Evolutionary conservation across 2,888 invertebrate genomes (phyloP).

Genomic region (Acanthopleura granulata): DNA sequence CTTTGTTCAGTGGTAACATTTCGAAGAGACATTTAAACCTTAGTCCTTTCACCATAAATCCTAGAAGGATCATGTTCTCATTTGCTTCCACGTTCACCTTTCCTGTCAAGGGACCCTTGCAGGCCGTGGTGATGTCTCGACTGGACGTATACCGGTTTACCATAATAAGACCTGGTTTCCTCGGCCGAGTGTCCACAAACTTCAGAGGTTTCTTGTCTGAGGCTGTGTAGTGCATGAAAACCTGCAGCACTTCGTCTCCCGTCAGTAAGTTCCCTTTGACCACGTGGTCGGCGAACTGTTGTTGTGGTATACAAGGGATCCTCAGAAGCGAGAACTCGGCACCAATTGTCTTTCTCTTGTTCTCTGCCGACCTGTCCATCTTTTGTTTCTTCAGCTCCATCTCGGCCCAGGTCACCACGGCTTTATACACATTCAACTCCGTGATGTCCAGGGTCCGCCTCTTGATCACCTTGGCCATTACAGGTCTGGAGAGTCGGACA

Average conservation of each 20-base stretch:
- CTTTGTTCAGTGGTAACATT: background rate
- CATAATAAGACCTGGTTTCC: background rate
- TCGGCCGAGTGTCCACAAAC: background rate
- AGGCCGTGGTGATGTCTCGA: background rate
- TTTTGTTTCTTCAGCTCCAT: conserved; percentile 22
- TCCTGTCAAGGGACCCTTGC: background rate
- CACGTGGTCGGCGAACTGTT: conserved; percentile 17
- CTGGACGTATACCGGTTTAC: background rate
- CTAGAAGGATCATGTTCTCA: conserved; percentile 4
- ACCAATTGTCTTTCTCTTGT: conserved; percentile 13
- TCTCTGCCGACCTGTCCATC: conserved; percentile 14
- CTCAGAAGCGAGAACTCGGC: background rate
- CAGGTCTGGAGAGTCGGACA: conserved; percentile 26
- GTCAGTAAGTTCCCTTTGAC: conserved; percentile 14
- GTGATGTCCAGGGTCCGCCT: conserved; percentile 33
- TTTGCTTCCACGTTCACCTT: background rate
- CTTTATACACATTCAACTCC: conserved; percentile 32
- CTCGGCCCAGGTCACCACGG: conserved; percentile 32
- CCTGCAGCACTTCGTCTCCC: conserved; percentile 6
- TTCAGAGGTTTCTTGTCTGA: conserved; percentile 3
- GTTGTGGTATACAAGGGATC: conserved; percentile 16
- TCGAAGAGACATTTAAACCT: conserved; percentile 12
- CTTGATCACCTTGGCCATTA: conserved; percentile 30
- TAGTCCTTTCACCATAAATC: background rate
- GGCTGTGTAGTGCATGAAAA: conserved; percentile 11